Evolutionary conservation across 2,888 invertebrate species (phyloP).

Genomic region (Selenia dentaria): DNA sequence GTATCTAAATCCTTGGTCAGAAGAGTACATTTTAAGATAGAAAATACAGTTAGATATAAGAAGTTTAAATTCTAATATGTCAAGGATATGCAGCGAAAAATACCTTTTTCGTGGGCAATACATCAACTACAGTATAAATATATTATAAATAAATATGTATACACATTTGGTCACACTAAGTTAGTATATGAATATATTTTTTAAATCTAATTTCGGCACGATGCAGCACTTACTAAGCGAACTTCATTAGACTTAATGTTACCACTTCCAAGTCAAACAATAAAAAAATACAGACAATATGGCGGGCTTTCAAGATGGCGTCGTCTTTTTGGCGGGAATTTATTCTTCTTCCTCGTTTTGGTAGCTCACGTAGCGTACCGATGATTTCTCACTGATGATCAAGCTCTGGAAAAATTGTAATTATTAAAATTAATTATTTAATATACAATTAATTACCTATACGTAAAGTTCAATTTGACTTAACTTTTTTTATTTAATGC

Average conservation of each 20-base stretch:
- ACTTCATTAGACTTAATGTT: slow-evolving; percentile 32
- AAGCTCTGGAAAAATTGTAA: slow-evolving; percentile 93
- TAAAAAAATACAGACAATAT: slow-evolving; percentile 39
- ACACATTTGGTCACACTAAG: slow-evolving; percentile 30
- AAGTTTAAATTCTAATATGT: neutral
- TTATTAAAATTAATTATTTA: neutral
- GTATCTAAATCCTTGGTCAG: slow-evolving; percentile 15
- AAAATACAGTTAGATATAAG: slow-evolving; percentile 7
- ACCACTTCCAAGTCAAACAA: slow-evolving; percentile 42
- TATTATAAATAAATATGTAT: slow-evolving; percentile 32
- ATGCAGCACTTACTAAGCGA: slow-evolving; percentile 37
- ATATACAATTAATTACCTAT: too few species aligned
- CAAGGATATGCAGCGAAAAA: slow-evolving; percentile 48
- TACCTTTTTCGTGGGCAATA: slow-evolving; percentile 43
- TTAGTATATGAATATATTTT: slow-evolving; percentile 24
- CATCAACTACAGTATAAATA: slow-evolving; percentile 59
- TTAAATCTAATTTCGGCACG: slow-evolving; percentile 29
- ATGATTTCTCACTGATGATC: slow-evolving; percentile 95
- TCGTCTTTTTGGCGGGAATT: slow-evolving; percentile 41
- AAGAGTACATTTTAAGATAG: slow-evolving; percentile 9
- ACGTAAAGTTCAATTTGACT: too few species aligned
- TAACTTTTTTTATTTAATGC: too few species aligned
- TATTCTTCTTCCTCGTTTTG: slow-evolving; percentile 95
- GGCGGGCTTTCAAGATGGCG: slow-evolving; percentile 57
- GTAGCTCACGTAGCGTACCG: slow-evolving; percentile 97